Conservation (phyloP, 2,888 invertebrate species). For the Harmothoe impar region DNA sequence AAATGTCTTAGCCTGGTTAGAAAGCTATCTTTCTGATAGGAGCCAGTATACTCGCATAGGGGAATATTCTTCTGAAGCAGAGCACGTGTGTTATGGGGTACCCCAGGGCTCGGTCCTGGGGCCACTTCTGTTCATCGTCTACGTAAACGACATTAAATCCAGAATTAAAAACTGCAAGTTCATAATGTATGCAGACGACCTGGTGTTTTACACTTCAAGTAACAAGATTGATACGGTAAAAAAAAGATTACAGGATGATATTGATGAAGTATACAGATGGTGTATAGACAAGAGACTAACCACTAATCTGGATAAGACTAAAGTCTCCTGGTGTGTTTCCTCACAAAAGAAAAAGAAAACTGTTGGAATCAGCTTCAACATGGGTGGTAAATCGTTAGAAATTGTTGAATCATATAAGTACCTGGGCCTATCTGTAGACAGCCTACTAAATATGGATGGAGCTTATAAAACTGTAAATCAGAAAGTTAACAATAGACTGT, state of each 20-base stretch:
- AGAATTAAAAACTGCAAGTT: too few relatives aligned
- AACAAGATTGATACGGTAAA: background rate
- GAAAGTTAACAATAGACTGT: too few relatives aligned
- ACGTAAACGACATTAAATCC: too few relatives aligned
- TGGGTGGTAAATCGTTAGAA: too few relatives aligned
- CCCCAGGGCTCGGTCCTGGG: too few relatives aligned
- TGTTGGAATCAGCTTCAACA: background rate
- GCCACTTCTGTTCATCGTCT: too few relatives aligned
- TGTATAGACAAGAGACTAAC: background rate
- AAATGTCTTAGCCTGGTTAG: background rate
- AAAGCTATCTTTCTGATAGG: too few relatives aligned
- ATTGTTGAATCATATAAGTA: background rate
- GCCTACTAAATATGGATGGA: too few relatives aligned
- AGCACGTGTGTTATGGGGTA: too few relatives aligned
- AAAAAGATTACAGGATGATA: background rate
- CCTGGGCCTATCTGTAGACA: background rate
- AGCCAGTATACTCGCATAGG: too few relatives aligned
- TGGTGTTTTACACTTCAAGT: background rate
- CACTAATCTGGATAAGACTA: background rate
- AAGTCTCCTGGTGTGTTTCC: background rate
- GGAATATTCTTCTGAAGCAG: background rate
- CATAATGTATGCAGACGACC: too few relatives aligned
- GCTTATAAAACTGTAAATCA: background rate
- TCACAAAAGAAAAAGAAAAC: too few relatives aligned
- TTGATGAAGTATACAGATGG: background rate